phyloP scores from a whole-genome alignment of 2,888 invertebrate species.

The Trissolcus brochymenae region DNA sequence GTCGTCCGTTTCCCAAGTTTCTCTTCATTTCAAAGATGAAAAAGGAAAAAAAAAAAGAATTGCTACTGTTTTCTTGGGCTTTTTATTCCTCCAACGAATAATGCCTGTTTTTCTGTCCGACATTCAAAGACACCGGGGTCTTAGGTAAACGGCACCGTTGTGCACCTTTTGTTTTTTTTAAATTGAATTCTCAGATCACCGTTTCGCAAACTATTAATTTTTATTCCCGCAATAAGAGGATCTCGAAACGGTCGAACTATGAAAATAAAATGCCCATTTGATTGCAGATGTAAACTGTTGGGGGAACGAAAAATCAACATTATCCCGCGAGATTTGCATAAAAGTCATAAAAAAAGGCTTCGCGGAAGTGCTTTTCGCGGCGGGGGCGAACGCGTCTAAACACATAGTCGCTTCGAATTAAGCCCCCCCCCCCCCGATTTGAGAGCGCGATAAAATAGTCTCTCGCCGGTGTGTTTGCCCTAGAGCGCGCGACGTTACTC shows the following conservation, averaged over 20 bases:
- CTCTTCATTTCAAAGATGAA: no score
- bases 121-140: no score
- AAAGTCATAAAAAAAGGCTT: constrained; percentile 12
- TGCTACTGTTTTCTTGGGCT: no score
- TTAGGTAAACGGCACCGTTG: neutral
- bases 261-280: constrained; percentile 1
- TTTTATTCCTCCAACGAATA: no score
- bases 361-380: constrained; percentile 10
- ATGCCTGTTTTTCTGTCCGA: no score
- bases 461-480: constrained; percentile 37
- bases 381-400: constrained; percentile 18
- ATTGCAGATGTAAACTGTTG: neutral
- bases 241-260: constrained; percentile 1
- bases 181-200: constrained; percentile 16
- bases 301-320: constrained; percentile 17
- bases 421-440: constrained; percentile 28
- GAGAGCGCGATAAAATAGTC: constrained; percentile 50
- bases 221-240: constrained; percentile 7
- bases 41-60: no score
- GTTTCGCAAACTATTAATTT: constrained; percentile 13
- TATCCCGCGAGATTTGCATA: constrained; percentile 16
- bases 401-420: constrained; percentile 35
- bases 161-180: neutral
- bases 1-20: constrained; percentile 2
- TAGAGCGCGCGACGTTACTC: constrained; percentile 42